Percentiles rank a stretch among this genome's conserved stretches.
Conservation (phyloP, 2,888 invertebrate genomes). For the Atethmia centrago region DNA sequence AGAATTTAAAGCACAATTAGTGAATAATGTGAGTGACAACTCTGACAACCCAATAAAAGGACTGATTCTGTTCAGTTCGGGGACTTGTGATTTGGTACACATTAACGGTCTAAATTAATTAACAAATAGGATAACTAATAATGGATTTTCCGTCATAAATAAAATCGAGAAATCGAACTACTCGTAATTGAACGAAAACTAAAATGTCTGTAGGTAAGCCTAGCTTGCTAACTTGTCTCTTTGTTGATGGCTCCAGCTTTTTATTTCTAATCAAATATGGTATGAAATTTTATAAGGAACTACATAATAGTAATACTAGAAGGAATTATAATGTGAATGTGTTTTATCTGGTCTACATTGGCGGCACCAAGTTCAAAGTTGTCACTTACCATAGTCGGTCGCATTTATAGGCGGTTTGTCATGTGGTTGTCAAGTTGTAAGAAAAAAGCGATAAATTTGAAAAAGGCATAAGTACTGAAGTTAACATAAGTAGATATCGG, state of each 20-base stretch:
- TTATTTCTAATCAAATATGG: constrained; percentile 7
- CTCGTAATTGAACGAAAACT: background rate
- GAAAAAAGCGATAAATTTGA: constrained; percentile 36
- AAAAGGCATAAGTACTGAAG: background rate
- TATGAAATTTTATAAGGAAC: constrained; percentile 12
- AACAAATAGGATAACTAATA: background rate
- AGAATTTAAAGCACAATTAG: constrained; percentile 38
- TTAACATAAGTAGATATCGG: background rate
- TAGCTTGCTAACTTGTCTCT: background rate
- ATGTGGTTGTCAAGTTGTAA: constrained; percentile 38
- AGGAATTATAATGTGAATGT: constrained; percentile 23
- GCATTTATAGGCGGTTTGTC: constrained; percentile 55
- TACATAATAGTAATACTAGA: constrained; percentile 13
- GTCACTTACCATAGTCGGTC: constrained; percentile 59
- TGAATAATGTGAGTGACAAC: constrained; percentile 19
- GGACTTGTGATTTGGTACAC: background rate
- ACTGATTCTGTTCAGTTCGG: constrained; percentile 16
- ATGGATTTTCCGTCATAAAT: background rate
- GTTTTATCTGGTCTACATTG: constrained; percentile 57
- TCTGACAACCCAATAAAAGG: constrained; percentile 32
- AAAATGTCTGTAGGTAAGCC: background rate
- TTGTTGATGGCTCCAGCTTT: background rate
- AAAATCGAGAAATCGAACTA: background rate
- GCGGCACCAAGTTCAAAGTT: constrained; percentile 61
- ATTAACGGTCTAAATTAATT: background rate